Conservation (phyloP, 2,113 vertebrate species). For the Gallinago undulata region DNA sequence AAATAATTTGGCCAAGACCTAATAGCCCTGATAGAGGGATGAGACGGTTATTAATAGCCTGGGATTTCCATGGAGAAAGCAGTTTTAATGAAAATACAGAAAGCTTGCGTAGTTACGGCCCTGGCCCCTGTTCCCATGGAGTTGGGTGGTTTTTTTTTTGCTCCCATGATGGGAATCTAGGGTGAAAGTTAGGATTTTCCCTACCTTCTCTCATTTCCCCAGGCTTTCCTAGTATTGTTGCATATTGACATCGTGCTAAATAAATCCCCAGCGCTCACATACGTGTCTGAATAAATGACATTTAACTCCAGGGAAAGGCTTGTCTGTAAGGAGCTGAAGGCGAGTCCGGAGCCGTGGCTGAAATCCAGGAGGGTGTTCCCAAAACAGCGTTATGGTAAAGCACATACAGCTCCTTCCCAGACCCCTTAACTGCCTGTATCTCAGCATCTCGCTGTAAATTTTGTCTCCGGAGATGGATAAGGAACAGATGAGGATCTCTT, state of each 20-base stretch:
- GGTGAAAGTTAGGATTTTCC: background rate
- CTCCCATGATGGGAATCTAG: background rate
- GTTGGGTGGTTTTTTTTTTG: background rate
- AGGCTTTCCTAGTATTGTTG: background rate
- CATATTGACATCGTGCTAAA: background rate
- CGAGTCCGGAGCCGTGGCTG: background rate
- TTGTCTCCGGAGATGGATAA: accelerated
- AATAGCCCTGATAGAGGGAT: background rate
- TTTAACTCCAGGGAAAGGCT: background rate
- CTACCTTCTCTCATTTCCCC: background rate
- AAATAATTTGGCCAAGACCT: background rate
- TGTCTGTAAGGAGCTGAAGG: background rate
- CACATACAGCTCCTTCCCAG: background rate
- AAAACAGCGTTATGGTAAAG: accelerated
- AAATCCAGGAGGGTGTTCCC: background rate
- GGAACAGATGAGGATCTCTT: background rate
- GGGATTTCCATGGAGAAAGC: background rate
- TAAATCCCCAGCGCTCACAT: background rate
- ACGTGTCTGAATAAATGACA: accelerated
- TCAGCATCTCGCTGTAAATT: background rate
- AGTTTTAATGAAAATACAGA: background rate
- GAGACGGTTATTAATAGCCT: background rate
- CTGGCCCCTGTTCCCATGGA: background rate
- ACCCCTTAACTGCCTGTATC: background rate
- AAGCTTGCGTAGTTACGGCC: background rate